These are phyloP conservation scores for Perca flavescens DNA, from an alignment of 2,113 vertebrate genomes.

Conservation along the genomic window DNA sequence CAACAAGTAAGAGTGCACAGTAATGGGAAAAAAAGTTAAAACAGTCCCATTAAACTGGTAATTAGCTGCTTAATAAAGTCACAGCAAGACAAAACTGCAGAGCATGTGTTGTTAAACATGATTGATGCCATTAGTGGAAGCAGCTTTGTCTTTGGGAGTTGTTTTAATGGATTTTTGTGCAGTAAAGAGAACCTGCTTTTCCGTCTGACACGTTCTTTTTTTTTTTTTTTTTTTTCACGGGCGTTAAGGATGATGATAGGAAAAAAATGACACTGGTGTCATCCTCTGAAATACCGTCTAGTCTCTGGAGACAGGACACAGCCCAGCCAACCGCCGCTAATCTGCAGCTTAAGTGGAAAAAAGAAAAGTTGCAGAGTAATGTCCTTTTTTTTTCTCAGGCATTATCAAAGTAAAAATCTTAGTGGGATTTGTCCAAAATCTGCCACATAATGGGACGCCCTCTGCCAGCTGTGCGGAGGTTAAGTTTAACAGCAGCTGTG, in stretches of 20 bases:
- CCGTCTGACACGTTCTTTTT: background rate
- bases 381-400: slow-evolving; percentile 42
- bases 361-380: background rate
- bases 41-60: slow-evolving; percentile 14
- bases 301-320: slow-evolving; percentile 12
- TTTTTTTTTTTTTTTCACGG: background rate
- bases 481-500: slow-evolving; percentile 20
- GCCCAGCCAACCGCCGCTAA: slow-evolving; percentile 29
- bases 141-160: background rate
- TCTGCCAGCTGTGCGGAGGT: slow-evolving; percentile 50
- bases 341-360: slow-evolving; percentile 34
- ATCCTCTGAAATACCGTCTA: slow-evolving; percentile 4
- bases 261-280: slow-evolving; percentile 17
- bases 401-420: slow-evolving; percentile 39
- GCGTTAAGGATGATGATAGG: background rate
- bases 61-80: slow-evolving; percentile 43
- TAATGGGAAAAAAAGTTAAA: slow-evolving; percentile 17
- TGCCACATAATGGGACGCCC: slow-evolving; percentile 30
- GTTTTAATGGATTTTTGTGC: background rate
- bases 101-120: slow-evolving; percentile 33
- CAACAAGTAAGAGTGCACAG: slow-evolving; percentile 4
- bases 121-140: slow-evolving; percentile 9
- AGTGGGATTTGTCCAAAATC: slow-evolving; percentile 55
- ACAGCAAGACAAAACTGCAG: slow-evolving; percentile 17
- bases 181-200: background rate